phyloP scores from a whole-genome alignment of 2,113 vertebrate species.

The Leucosticte australis region DNA sequence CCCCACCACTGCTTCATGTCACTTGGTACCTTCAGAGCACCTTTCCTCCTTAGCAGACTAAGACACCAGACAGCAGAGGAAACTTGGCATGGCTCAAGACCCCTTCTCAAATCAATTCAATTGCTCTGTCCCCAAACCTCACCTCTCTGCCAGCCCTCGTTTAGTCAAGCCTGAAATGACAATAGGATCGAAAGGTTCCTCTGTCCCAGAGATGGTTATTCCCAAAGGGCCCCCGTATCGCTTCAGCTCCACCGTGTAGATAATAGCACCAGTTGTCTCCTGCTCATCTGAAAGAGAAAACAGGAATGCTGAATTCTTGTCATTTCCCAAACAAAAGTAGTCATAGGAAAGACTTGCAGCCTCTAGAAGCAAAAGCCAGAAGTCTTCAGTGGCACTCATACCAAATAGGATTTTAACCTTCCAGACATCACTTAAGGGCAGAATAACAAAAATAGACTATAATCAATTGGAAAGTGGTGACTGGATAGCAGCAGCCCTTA shows the following conservation, averaged over 20 bases:
- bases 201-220: slow-evolving; percentile 97
- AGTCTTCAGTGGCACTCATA: background rate
- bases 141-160: slow-evolving; percentile 96
- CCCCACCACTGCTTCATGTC: background rate
- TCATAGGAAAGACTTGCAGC: background rate
- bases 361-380: background rate
- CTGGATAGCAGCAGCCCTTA: background rate
- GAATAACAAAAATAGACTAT: slow-evolving; percentile 34
- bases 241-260: slow-evolving; percentile 96
- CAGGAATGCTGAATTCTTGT: background rate
- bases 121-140: slow-evolving; percentile 21
- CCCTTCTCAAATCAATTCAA: background rate
- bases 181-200: slow-evolving; percentile 97
- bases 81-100: background rate
- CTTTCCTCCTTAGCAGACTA: background rate
- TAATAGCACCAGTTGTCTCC: slow-evolving; percentile 91
- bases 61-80: background rate
- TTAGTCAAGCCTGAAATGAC: slow-evolving; percentile 94
- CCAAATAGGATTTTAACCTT: slow-evolving; percentile 17
- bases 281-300: slow-evolving; percentile 85
- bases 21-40: background rate
- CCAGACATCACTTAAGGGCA: slow-evolving; percentile 21
- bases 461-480: slow-evolving; percentile 41
- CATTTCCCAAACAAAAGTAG: background rate
- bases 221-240: slow-evolving; percentile 92